These are phyloP conservation scores for Coilia nasus DNA, from an alignment of 2,797 vertebrate genomes.

Conservation along the genomic window DNA sequence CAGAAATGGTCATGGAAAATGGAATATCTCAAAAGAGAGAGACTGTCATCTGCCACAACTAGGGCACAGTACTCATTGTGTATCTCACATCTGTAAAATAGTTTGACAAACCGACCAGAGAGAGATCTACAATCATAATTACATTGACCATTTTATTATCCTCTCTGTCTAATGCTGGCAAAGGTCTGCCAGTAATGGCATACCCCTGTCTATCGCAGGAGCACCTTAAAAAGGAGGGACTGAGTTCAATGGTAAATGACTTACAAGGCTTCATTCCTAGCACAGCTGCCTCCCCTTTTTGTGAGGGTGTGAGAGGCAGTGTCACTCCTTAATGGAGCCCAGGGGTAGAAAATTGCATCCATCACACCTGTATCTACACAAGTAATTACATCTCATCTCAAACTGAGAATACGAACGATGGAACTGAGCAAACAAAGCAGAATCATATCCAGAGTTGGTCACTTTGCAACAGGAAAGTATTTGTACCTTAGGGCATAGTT, in stretches of 20 bases:
- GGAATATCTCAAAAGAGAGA: not conserved
- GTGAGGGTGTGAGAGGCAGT: not conserved
- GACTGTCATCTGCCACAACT: not conserved
- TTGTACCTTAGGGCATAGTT: not conserved
- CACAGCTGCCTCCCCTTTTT: not conserved
- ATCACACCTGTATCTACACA: not conserved
- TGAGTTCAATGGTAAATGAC: not conserved
- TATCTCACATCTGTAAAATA: conserved; percentile 11
- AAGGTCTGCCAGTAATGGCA: not conserved
- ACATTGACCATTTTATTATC: not conserved
- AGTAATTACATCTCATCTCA: not conserved
- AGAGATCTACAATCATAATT: conserved; percentile 14
- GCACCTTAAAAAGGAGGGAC: not conserved
- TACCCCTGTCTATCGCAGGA: not conserved
- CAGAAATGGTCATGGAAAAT: conserved; percentile 3
- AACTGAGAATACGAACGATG: not conserved
- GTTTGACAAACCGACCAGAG: not conserved
- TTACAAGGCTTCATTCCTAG: not conserved
- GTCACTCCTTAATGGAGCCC: not conserved
- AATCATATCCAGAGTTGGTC: not conserved
- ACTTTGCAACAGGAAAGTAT: not conserved
- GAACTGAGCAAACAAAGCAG: not conserved
- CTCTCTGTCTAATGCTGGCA: not conserved
- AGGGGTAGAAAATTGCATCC: not conserved
- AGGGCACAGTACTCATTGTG: not conserved